Percentiles rank a stretch among this genome's conserved stretches.
Conservation (phyloP, 2,888 invertebrate genomes). For the Lottia scabra region DNA sequence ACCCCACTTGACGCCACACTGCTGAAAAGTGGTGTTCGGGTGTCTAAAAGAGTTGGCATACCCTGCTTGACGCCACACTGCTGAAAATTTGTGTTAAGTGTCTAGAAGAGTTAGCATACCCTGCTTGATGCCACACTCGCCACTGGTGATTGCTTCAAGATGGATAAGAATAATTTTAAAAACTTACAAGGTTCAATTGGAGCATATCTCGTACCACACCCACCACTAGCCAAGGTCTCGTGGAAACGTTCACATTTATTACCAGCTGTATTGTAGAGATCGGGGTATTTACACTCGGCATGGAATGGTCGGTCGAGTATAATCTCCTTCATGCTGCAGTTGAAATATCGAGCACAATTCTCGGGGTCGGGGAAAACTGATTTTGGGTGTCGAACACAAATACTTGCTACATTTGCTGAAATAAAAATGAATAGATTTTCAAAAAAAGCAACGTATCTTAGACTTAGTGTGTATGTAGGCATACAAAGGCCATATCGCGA, state of each 20-base stretch:
- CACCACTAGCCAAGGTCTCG: not conserved
- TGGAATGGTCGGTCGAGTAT: not conserved
- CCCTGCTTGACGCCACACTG: too few relatives aligned
- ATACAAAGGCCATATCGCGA: too few relatives aligned
- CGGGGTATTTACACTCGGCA: not conserved
- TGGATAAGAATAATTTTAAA: not conserved
- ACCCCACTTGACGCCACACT: too few relatives aligned
- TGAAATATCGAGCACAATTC: conserved; percentile 52
- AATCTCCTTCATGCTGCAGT: conserved; percentile 33
- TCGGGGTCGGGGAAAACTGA: conserved; percentile 43
- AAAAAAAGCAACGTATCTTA: too few relatives aligned
- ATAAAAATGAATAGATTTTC: not conserved
- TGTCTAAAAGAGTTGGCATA: too few relatives aligned
- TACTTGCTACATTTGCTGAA: conserved; percentile 39
- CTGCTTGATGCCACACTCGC: too few relatives aligned
- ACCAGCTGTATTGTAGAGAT: not conserved
- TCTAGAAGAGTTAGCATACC: too few relatives aligned
- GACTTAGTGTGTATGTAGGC: too few relatives aligned
- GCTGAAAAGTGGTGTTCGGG: too few relatives aligned
- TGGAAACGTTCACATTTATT: not conserved
- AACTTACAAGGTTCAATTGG: not conserved
- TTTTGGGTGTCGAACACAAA: conserved; percentile 40
- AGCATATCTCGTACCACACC: not conserved
- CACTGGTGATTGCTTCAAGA: too few relatives aligned
- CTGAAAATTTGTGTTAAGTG: too few relatives aligned